phyloP scores from a whole-genome alignment of 2,888 invertebrate species.

The Ichneumoninae sp. region DNA sequence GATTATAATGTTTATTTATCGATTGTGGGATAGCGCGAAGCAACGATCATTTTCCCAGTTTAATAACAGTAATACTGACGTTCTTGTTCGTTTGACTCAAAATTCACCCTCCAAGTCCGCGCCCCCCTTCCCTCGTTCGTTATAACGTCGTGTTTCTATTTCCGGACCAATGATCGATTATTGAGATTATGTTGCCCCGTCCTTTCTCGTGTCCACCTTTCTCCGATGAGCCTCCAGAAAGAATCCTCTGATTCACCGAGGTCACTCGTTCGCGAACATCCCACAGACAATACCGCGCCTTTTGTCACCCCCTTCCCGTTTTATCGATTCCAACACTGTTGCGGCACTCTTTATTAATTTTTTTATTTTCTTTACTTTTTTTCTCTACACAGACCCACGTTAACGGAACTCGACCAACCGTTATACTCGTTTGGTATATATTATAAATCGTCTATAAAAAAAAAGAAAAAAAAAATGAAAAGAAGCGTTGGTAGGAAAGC shows the following conservation, averaged over 20 bases:
- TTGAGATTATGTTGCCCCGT: slow-evolving; percentile 48
- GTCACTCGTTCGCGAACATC: slow-evolving; percentile 35
- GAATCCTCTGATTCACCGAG: slow-evolving; percentile 61
- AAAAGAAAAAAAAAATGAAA: slow-evolving; percentile 30
- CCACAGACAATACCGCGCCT: not conserved
- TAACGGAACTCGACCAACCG: slow-evolving; percentile 22
- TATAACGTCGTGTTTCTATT: slow-evolving; percentile 43
- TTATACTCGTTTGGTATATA: slow-evolving; percentile 7
- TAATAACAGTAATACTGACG: slow-evolving; percentile 35
- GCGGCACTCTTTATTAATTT: slow-evolving; percentile 16
- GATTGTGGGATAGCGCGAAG: slow-evolving; percentile 76
- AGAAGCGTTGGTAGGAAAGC: slow-evolving; percentile 30
- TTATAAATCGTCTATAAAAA: slow-evolving; percentile 26
- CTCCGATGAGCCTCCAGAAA: slow-evolving; percentile 46
- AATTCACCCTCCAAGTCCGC: slow-evolving; percentile 17
- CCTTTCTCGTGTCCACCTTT: slow-evolving; percentile 46
- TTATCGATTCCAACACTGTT: slow-evolving; percentile 35
- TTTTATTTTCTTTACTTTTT: slow-evolving; percentile 23
- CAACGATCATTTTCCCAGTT: slow-evolving; percentile 83
- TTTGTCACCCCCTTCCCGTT: slow-evolving; percentile 24
- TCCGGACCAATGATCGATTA: slow-evolving; percentile 61
- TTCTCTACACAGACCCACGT: not conserved
- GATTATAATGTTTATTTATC: slow-evolving; percentile 49
- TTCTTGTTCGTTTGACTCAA: slow-evolving; percentile 44
- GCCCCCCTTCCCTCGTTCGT: not conserved